A percentile compares a stretch with the other conserved stretches of the same genome.
Conservation (phyloP, 2,888 invertebrate species). For the Phyllotreta striolata region DNA sequence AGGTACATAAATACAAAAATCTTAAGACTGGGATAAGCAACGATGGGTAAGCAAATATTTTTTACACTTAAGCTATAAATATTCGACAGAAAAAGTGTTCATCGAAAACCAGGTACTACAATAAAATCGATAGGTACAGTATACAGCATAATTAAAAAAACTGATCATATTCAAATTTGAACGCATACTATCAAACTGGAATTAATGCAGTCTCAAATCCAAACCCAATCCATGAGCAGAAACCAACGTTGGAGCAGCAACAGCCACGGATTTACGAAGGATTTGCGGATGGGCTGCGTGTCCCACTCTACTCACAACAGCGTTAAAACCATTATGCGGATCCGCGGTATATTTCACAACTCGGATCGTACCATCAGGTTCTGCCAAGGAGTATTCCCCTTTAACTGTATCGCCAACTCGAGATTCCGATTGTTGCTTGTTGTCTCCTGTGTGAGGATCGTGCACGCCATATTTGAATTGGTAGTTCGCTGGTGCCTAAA, state of each 20-base stretch:
- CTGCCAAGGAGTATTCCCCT: conserved; percentile 53
- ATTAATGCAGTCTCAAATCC: conserved; percentile 24
- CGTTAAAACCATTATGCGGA: conserved; percentile 75
- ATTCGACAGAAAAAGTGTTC: not conserved
- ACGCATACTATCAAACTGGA: not conserved
- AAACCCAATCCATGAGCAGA: conserved; percentile 27
- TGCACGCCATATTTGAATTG: conserved; percentile 66
- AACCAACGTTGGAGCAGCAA: conserved; percentile 29
- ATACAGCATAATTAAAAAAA: not conserved
- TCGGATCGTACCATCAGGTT: conserved; percentile 54
- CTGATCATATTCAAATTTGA: conserved; percentile 6
- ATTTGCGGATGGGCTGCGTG: conserved; percentile 61
- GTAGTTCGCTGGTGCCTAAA: conserved; percentile 60
- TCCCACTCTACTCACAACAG: conserved; percentile 71
- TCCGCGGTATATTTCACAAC: conserved; percentile 54
- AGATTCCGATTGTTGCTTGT: conserved; percentile 66
- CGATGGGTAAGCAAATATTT: not conserved
- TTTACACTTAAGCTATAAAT: not conserved
- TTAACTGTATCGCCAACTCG: conserved; percentile 67
- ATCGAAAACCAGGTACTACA: conserved; percentile 8
- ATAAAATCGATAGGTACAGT: not conserved
- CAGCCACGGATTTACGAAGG: conserved; percentile 44
- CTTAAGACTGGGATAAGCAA: conserved; percentile 10
- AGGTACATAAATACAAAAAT: not conserved
- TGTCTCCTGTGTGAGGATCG: conserved; percentile 68